phyloP scores from a whole-genome alignment of 2,797 vertebrate genomes.

The Enteromius afrohamiltoni region DNA sequence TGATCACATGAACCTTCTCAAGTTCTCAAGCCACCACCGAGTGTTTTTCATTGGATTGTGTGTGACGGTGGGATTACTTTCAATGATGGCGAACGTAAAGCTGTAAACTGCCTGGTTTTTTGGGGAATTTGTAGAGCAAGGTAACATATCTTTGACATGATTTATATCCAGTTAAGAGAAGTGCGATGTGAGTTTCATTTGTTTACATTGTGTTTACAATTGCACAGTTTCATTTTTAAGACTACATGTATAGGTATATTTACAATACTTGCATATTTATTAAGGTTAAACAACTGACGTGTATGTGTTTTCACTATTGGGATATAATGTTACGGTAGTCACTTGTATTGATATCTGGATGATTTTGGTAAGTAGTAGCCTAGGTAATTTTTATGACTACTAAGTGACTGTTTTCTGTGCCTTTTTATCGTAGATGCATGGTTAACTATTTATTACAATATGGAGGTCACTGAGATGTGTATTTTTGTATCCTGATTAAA shows the following conservation, averaged over 20 bases:
- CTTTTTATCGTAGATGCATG: constrained; percentile 99
- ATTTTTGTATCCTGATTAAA: constrained; percentile 99
- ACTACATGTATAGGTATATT: constrained; percentile 78
- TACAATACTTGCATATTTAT: constrained; percentile 97
- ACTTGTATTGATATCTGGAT: constrained; percentile 94
- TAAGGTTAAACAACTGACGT: constrained; percentile 91
- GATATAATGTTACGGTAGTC: constrained; percentile 97
- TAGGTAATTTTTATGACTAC: constrained; percentile 97
- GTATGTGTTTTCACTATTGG: constrained; percentile 99
- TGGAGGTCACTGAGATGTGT: constrained; percentile 97
- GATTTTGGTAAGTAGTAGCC: constrained; percentile 91
- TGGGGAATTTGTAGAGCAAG: constrained; percentile 76
- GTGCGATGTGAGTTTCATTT: constrained; percentile 90
- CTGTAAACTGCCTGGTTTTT: constrained; percentile 87
- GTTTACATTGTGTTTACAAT: constrained; percentile 99
- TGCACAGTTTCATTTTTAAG: constrained; percentile 93
- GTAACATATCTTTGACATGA: constrained; percentile 78
- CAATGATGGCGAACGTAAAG: constrained; percentile 81
- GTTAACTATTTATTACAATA: constrained; percentile 98
- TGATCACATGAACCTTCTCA: constrained; percentile 35
- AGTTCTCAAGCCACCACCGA: constrained; percentile 55
- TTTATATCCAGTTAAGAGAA: constrained; percentile 77
- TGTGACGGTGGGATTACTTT: constrained; percentile 51
- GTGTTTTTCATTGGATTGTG: constrained; percentile 50
- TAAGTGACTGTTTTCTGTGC: constrained; percentile 99